These are phyloP conservation scores for Heteromyza rotundicornis DNA, from an alignment of 2,888 invertebrate species.

Conservation along the genomic window DNA sequence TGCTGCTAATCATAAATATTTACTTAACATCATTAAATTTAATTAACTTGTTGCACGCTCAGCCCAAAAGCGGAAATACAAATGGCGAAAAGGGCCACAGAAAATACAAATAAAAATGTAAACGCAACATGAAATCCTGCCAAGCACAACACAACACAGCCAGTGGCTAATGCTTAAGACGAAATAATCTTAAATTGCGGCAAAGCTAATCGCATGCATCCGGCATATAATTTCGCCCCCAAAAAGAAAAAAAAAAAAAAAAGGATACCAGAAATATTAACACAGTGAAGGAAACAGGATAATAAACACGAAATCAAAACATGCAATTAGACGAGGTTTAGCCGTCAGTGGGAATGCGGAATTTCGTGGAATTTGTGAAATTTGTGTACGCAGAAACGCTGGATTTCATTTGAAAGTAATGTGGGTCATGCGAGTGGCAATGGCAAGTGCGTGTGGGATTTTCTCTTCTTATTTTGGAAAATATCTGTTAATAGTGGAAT, in stretches of 20 bases:
- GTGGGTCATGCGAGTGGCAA: too few species aligned
- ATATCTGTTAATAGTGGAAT: too few species aligned
- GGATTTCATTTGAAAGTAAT: too few species aligned
- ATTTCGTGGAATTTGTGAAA: too few species aligned
- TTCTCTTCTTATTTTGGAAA: too few species aligned
- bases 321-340: too few species aligned
- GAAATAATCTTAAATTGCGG: constrained; percentile 28
- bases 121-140: constrained; percentile 21
- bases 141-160: too few species aligned
- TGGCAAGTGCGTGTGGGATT: too few species aligned
- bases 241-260: too few species aligned
- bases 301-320: constrained; percentile 5
- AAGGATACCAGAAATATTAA: not conserved
- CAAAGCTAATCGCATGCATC: constrained; percentile 60
- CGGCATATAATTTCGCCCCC: constrained; percentile 52
- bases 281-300: not conserved
- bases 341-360: too few species aligned
- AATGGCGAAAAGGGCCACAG: constrained; percentile 15
- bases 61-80: constrained; percentile 6
- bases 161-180: constrained; percentile 1
- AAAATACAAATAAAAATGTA: not conserved
- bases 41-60: constrained; percentile 59
- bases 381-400: too few species aligned
- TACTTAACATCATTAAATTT: constrained; percentile 32
- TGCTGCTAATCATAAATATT: constrained; percentile 2